These are phyloP conservation scores for Aethes cnicana DNA, from an alignment of 2,888 invertebrate genomes.

Conservation along the genomic window DNA sequence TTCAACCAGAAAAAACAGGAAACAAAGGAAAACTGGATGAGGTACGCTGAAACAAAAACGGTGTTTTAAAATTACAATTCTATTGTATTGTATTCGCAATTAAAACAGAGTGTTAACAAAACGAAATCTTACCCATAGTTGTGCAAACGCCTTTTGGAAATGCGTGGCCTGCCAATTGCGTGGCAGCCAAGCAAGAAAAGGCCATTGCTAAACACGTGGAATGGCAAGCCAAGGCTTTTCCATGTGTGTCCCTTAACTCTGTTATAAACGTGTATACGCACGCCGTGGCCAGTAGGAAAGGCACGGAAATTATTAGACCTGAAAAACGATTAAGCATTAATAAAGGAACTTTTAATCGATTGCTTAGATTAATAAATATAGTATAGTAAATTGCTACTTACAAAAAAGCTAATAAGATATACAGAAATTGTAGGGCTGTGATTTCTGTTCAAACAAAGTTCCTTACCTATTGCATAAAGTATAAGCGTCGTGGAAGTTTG, in stretches of 20 bases:
- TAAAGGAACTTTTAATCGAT: too few relatives aligned
- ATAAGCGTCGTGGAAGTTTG: constrained; percentile 64
- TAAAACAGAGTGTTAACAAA: background rate
- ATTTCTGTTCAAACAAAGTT: constrained; percentile 6
- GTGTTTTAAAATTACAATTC: background rate
- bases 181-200: constrained; percentile 78
- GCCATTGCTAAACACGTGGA: constrained; percentile 79
- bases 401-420: background rate
- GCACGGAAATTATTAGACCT: constrained; percentile 79
- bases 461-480: constrained; percentile 68
- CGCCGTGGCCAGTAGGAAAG: constrained; percentile 77
- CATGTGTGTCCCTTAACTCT: constrained; percentile 80
- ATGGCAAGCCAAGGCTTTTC: constrained; percentile 81
- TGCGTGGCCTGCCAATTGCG: constrained; percentile 77
- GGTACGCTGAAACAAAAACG: constrained; percentile 81
- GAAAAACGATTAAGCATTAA: too few relatives aligned
- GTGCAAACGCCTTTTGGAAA: constrained; percentile 72
- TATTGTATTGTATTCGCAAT: background rate
- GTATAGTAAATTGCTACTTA: background rate
- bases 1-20: constrained; percentile 87
- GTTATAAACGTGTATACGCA: constrained; percentile 74
- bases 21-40: constrained; percentile 85
- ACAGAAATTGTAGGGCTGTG: background rate
- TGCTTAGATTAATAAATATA: background rate
- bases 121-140: constrained; percentile 63